phyloP scores from a whole-genome alignment of 2,888 invertebrate species.

The Latrodectus elegans region DNA sequence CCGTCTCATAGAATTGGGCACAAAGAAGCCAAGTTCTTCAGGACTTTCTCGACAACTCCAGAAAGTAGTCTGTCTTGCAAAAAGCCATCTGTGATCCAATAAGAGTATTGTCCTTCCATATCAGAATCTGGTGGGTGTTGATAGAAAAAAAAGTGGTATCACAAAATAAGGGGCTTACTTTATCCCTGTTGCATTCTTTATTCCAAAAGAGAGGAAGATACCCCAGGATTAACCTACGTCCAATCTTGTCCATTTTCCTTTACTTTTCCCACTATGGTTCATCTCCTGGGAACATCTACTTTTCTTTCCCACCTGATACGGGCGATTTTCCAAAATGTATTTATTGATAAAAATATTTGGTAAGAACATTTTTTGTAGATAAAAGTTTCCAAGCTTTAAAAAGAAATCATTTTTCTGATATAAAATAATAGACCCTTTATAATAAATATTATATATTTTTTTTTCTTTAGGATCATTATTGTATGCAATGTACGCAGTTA shows the following conservation, averaged over 20 bases:
- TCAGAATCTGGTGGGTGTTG: constrained; percentile 24
- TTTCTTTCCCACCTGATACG: constrained; percentile 3
- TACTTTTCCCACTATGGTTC: background rate
- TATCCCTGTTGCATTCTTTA: constrained; percentile 32
- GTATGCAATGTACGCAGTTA: no score
- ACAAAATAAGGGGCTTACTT: constrained; percentile 31
- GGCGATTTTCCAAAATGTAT: constrained; percentile 36
- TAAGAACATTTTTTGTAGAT: background rate
- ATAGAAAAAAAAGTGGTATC: constrained; percentile 16
- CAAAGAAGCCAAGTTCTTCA: constrained; percentile 32
- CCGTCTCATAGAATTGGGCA: constrained; percentile 2
- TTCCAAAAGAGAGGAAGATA: constrained; percentile 8
- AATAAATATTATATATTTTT: no score
- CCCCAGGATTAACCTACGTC: constrained; percentile 30
- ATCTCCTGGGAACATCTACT: constrained; percentile 1
- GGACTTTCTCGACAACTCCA: constrained; percentile 27
- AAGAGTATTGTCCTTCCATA: constrained; percentile 43
- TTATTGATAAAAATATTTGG: constrained; percentile 14
- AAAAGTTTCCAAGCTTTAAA: no score
- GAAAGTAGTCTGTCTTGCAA: constrained; percentile 21
- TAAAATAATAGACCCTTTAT: no score
- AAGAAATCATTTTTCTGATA: no score
- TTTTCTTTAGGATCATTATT: no score
- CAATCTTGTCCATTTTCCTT: constrained; percentile 29
- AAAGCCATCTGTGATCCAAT: constrained; percentile 51